Evolutionary conservation across 2,113 vertebrate species (phyloP).

Genomic region (Phycodurus eques): DNA sequence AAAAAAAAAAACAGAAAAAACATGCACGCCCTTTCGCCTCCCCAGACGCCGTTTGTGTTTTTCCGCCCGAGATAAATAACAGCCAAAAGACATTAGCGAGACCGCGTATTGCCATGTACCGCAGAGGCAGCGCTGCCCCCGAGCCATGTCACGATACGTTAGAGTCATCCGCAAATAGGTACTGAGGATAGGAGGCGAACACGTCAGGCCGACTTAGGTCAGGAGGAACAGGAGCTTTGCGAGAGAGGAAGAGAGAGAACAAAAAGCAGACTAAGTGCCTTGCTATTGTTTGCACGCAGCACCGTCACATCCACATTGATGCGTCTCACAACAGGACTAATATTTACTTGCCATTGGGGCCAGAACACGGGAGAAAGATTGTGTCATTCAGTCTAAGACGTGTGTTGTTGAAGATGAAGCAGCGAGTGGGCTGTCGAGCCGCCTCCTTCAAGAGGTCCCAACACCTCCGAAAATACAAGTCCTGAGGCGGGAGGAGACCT

Average conservation of each 20-base stretch:
- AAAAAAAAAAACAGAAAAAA: too few relatives aligned
- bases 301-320: not conserved
- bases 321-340: not conserved
- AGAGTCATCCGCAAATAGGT: slow-evolving; percentile 72
- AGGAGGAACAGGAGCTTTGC: slow-evolving; percentile 56
- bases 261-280: slow-evolving; percentile 58
- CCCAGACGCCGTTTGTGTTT: slow-evolving; percentile 9
- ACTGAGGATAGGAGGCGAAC: slow-evolving; percentile 64
- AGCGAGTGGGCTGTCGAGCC: not conserved
- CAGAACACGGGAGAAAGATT: not conserved
- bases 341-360: not conserved
- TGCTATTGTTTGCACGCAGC: slow-evolving; percentile 18
- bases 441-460: not conserved
- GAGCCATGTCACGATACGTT: slow-evolving; percentile 70
- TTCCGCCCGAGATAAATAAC: slow-evolving; percentile 50
- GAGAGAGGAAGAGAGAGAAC: slow-evolving; percentile 31
- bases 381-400: not conserved
- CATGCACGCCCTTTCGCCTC: slow-evolving; percentile 6
- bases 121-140: slow-evolving; percentile 63
- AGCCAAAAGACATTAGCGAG: slow-evolving; percentile 57
- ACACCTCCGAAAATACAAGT: not conserved
- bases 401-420: not conserved
- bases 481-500: not conserved
- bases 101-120: slow-evolving; percentile 62
- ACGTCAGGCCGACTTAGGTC: slow-evolving; percentile 68